Base-by-base conservation (phyloP, 1,140 invertebrate genomes). In the Aphelinus atriplicis region DNA sequence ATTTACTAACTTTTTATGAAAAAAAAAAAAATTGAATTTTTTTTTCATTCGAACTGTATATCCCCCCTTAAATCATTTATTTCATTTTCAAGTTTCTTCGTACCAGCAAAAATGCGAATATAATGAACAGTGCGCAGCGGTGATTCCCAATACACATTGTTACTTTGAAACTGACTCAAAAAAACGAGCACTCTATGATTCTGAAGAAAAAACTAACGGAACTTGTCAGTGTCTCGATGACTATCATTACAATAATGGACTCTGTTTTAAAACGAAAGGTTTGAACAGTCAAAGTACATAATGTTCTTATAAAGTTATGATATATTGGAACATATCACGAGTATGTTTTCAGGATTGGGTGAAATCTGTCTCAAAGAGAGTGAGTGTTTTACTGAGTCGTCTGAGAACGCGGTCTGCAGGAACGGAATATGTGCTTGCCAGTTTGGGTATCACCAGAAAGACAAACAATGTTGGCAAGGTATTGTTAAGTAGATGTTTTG, bases 401-500 rank as follows among this genome's bases (percentile, higher is more conserved):
- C 72, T 3, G 26, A 26, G 26, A 57, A 45, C 7, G 76, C 68
- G 2, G n/a, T 78, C 9, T 83, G 82, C 63, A 80, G 10, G n/a
- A 82, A 78, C 1, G 78, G 75, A 3, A 57, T 71, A 0, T 83
- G 81, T 62, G 47, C 67, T 9, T 83, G 83, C 72, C 57, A 72
- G 9, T 81, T 70, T 68, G 69, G 60, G 7, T 78, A 70, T 58
- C n/a, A 46, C 6, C 9, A 48, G 63, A 42, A 63, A 3, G 60
- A 50, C 3, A 47, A 71, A 1, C 7, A 55, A 5, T 71, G 69
- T 4, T 9, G 26, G n/a, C 9, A 51, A 53, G 51, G 69, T 71
- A 55, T 26, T 26, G 26, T 26, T 26, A 26, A 26, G 26, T 26
- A 26, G 26, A 26, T 26, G 26, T 26, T 26, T 26, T 26, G 26